A percentile compares a stretch with the other conserved stretches of the same genome.
These are phyloP conservation scores for Otis tarda DNA, from an alignment of 2,113 vertebrate genomes.

Conservation along the genomic window DNA sequence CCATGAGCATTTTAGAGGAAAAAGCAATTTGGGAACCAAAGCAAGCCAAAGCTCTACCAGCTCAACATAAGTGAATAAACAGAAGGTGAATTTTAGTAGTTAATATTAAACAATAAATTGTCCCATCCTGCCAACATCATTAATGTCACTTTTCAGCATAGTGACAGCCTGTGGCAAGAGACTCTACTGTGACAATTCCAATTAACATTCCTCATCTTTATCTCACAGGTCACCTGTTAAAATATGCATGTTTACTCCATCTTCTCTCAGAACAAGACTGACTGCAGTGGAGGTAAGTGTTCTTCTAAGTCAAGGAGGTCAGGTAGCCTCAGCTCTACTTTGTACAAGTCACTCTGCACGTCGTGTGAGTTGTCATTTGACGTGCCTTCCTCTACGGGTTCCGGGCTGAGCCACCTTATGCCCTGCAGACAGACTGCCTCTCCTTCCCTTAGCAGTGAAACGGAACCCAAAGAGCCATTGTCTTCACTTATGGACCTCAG, in stretches of 20 bases:
- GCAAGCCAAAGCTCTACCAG: neutral
- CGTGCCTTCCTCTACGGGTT: neutral
- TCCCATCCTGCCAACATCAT: neutral
- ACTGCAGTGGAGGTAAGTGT: neutral
- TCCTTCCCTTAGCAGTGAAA: neutral
- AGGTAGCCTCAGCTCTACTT: neutral
- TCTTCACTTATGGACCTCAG: neutral
- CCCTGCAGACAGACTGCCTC: neutral
- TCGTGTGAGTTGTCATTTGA: neutral
- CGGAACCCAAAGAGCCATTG: neutral
- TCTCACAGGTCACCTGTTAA: slow-evolving; percentile 3
- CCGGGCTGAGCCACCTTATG: fast-evolving
- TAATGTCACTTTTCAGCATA: neutral
- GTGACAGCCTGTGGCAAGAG: slow-evolving; percentile 4
- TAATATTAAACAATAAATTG: slow-evolving; percentile 3
- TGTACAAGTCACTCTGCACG: neutral
- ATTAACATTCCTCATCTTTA: slow-evolving; percentile 23
- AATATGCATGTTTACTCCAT: neutral
- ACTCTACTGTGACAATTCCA: neutral
- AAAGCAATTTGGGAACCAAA: neutral
- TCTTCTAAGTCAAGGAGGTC: neutral
- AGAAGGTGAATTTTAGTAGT: neutral
- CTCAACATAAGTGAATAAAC: neutral
- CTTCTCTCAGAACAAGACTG: neutral
- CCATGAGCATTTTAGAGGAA: neutral